Base-by-base conservation (phyloP, 2,888 invertebrate genomes). In the Pocota personata region DNA sequence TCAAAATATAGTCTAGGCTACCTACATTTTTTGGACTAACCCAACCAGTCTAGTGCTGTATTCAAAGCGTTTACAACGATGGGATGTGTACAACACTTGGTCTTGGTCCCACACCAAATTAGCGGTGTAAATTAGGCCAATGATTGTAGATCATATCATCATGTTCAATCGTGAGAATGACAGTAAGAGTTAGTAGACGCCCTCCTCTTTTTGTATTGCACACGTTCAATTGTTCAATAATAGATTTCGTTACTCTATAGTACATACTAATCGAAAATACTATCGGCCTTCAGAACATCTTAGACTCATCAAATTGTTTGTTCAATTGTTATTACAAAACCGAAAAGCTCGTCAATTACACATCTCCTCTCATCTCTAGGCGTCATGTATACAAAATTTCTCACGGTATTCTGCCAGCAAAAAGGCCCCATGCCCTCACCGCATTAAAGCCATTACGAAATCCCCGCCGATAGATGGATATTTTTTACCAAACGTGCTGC, bases 251-350 rank as follows among this genome's bases (percentile, higher is more conserved):
- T 35, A 10, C 19, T 32, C 8, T 21, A n/a, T 16, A 12, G 12
- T 24, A 48, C 24, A 57, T 3, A 32, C 7, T 19, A 24, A n/a
- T 57, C 46, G 32, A 8, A 32, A 7, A 32, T 2, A 8, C 37
- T 21, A 40, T 43, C 67, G 50, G 52, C 60, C 77, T 60, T 77
- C 52, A 40, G 10, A 52, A 37, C 24, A 37, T 32, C n/a, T 40
- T 19, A 16, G 24, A 2, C 12, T 30, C 21, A 48, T 6, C 40
- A 3, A 27, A 46, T 35, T 19, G 32, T 60, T 62, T 69, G 60
- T 76, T 67, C 67, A 76, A 58, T 76, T 77, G 19, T 35, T 69
- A 14, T 69, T 69, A 35, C 77, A 19, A 37, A 60, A 67, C 32
- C n/a, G 24, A 21, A 67, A 77, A 58, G 30, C 48, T 24, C 66